Percentiles rank a stretch among this genome's conserved stretches.
Evolutionary conservation across 2,113 vertebrate genomes (phyloP).

Genomic region (Holacanthus passer): DNA sequence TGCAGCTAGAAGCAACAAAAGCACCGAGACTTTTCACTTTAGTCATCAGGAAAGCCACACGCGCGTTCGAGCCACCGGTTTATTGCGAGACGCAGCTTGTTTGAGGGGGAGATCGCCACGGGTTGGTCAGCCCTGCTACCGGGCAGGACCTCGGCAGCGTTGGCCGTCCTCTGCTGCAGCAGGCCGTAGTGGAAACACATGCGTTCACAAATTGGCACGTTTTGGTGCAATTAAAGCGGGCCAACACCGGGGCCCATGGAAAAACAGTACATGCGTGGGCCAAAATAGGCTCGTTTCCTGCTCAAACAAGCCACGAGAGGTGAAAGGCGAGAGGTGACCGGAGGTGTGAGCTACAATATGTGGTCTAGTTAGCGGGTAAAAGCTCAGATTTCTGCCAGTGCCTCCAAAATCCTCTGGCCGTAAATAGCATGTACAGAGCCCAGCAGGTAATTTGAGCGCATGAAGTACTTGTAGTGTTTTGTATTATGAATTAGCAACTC

Average conservation of each 20-base stretch:
- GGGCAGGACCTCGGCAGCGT: background rate
- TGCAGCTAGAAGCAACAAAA: background rate
- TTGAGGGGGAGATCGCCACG: no score
- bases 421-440: slow-evolving; percentile 1
- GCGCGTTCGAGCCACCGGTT: background rate
- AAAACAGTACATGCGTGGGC: background rate
- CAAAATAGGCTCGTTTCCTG: slow-evolving; percentile 9
- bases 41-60: background rate
- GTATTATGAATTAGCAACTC: background rate
- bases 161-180: background rate
- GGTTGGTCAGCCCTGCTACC: background rate
- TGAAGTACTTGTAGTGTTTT: background rate
- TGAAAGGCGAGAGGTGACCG: slow-evolving; percentile 25
- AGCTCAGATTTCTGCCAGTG: background rate
- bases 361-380: background rate
- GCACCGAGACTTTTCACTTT: background rate
- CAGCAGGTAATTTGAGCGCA: slow-evolving; percentile 10
- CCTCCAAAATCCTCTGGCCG: background rate
- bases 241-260: background rate
- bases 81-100: background rate
- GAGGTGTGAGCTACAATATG: slow-evolving; percentile 21
- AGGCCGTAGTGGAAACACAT: background rate
- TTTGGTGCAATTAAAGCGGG: slow-evolving; percentile 25
- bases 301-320: slow-evolving; percentile 8
- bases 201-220: background rate